Percentiles rank a stretch among this genome's conserved stretches.
Conservation (phyloP, 2,888 invertebrate genomes). For the Megalurothrips usitatus region DNA sequence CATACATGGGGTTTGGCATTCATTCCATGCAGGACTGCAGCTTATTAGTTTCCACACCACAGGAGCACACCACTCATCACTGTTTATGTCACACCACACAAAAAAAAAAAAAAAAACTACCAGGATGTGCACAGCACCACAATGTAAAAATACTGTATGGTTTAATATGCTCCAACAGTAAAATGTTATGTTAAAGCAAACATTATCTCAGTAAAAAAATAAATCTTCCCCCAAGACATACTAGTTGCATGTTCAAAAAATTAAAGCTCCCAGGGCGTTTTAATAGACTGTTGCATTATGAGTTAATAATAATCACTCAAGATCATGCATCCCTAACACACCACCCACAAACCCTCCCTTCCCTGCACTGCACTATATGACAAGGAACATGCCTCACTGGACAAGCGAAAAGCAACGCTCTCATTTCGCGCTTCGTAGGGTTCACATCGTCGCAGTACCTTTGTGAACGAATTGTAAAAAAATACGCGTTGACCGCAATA, state of each 20-base stretch:
- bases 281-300: not conserved
- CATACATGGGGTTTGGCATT: not conserved
- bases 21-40: not conserved
- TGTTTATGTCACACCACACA: too few relatives aligned
- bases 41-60: not conserved
- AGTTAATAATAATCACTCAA: not conserved
- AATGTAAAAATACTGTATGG: too few relatives aligned
- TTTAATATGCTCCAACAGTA: too few relatives aligned
- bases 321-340: not conserved
- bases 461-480: slow-evolving; percentile 1
- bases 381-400: not conserved
- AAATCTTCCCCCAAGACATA: too few relatives aligned
- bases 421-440: too few relatives aligned
- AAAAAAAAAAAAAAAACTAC: too few relatives aligned
- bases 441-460: not conserved
- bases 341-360: not conserved
- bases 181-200: too few relatives aligned
- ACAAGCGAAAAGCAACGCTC: too few relatives aligned
- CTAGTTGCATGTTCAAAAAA: not conserved
- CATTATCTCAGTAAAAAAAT: too few relatives aligned
- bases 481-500: not conserved
- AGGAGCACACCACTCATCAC: not conserved
- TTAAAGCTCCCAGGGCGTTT: not conserved
- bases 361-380: not conserved
- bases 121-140: too few relatives aligned